phyloP scores from a whole-genome alignment of 1,140 invertebrate genomes.

The Mycetomoellerius zeteki region DNA sequence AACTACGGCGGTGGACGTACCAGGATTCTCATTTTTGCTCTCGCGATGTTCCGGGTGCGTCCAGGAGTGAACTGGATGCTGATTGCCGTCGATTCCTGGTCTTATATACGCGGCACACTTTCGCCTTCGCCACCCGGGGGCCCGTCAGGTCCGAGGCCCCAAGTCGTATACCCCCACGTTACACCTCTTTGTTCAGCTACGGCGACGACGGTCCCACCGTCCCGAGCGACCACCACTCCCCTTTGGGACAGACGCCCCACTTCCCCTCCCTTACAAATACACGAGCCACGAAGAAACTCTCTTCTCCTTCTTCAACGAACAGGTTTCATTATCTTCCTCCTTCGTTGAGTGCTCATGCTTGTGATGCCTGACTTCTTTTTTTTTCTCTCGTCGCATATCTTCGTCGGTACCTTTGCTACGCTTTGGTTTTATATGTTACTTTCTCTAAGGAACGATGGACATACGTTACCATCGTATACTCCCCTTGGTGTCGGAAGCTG shows the following conservation, averaged over 20 bases:
- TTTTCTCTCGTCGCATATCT: conserved; percentile 60
- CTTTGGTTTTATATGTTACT: conserved; percentile 56
- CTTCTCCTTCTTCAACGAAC: conserved; percentile 60
- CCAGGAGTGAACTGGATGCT: conserved; percentile 91
- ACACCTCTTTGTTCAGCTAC: conserved; percentile 83
- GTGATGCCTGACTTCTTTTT: conserved; percentile 63
- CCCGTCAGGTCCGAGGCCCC: conserved; percentile 70
- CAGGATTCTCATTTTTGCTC: conserved; percentile 86
- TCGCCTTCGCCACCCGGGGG: conserved; percentile 85
- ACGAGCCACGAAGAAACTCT: conserved; percentile 41
- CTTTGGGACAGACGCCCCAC: conserved; percentile 81
- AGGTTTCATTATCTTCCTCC: conserved; percentile 66
- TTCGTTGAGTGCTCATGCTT: conserved; percentile 4
- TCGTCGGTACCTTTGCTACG: conserved; percentile 50
- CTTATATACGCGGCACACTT: conserved; percentile 88
- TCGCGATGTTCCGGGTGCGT: conserved; percentile 88
- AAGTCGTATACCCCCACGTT: conserved; percentile 80
- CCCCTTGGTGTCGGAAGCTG: conserved; percentile 43
- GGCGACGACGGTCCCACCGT: conserved; percentile 71
- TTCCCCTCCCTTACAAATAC: conserved; percentile 73
- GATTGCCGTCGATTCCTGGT: conserved; percentile 88
- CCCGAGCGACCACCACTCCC: conserved; percentile 82
- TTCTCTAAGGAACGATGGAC: conserved; percentile 65
- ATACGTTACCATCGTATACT: conserved; percentile 44
- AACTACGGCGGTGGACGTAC: conserved; percentile 79